These are phyloP conservation scores for Ditylenchus weischeri DNA, from an alignment of 2,888 invertebrate genomes.

Conservation along the genomic window DNA sequence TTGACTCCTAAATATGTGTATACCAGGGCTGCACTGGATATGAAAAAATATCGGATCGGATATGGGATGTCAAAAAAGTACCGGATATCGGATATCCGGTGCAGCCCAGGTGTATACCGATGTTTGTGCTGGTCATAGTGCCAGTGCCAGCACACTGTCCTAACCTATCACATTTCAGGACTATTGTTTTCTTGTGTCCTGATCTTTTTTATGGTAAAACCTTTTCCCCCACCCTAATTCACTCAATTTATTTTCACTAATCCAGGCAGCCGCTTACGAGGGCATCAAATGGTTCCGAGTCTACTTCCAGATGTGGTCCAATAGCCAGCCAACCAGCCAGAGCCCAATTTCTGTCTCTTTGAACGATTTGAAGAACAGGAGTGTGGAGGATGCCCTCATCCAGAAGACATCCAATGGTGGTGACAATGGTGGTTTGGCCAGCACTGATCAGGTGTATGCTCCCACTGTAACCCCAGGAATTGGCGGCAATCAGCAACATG, in stretches of 20 bases:
- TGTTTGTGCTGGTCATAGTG: too few species aligned
- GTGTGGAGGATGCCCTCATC: slow-evolving; percentile 20
- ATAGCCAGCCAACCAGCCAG: not conserved
- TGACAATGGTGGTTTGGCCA: not conserved
- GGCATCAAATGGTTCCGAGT: slow-evolving; percentile 77
- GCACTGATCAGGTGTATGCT: slow-evolving; percentile 9
- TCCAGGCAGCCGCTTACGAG: slow-evolving; percentile 81
- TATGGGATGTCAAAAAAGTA: too few species aligned
- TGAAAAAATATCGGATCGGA: too few species aligned
- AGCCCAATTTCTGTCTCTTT: not conserved
- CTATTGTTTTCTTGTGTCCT: slow-evolving; percentile 84
- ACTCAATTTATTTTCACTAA: not conserved
- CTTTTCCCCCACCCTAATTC: not conserved
- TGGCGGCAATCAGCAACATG: not conserved
- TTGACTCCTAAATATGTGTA: too few species aligned
- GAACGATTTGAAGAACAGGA: slow-evolving; percentile 2
- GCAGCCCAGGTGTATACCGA: too few species aligned
- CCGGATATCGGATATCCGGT: too few species aligned
- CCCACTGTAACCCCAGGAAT: slow-evolving; percentile 3
- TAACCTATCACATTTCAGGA: slow-evolving; percentile 38
- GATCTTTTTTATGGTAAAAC: slow-evolving; percentile 73
- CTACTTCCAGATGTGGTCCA: slow-evolving; percentile 15
- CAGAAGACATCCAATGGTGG: slow-evolving; percentile 13
- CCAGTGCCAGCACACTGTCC: not conserved
- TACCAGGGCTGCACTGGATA: too few species aligned